phyloP scores from a whole-genome alignment of 2,888 invertebrate genomes.

The Platerodrilus igneus region DNA sequence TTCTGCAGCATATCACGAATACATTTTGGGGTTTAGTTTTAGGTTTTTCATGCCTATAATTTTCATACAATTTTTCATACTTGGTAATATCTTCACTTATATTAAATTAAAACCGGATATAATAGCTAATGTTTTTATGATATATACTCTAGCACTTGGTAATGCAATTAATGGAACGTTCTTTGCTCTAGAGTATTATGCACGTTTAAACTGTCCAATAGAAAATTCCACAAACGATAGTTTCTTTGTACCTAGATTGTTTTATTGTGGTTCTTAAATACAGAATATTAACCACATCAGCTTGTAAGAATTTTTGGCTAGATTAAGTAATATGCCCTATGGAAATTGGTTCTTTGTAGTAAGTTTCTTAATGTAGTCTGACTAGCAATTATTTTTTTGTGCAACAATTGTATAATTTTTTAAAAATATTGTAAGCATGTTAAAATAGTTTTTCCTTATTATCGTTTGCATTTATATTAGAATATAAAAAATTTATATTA shows the following conservation, averaged over 20 bases:
- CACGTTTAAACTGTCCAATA: slow-evolving; percentile 68
- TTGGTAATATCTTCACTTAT: slow-evolving; percentile 58
- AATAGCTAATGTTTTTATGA: slow-evolving; percentile 76
- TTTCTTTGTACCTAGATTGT: slow-evolving; percentile 52
- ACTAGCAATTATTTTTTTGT: no score
- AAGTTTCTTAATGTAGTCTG: no score
- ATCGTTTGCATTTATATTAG: no score
- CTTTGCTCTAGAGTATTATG: slow-evolving; percentile 84
- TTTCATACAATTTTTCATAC: slow-evolving; percentile 68
- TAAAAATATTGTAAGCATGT: no score
- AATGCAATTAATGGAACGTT: slow-evolving; percentile 69
- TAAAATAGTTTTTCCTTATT: no score
- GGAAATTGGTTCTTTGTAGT: no score
- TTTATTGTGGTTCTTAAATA: no score
- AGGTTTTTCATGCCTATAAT: slow-evolving; percentile 86
- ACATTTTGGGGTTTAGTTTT: slow-evolving; percentile 71
- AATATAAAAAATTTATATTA: no score
- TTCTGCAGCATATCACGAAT: slow-evolving; percentile 86
- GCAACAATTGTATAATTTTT: no score
- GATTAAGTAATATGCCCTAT: no score
- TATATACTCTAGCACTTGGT: slow-evolving; percentile 75
- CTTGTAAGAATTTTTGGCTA: no score
- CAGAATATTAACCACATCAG: no score
- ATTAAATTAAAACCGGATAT: slow-evolving; percentile 48
- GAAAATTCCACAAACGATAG: slow-evolving; percentile 45